These are phyloP conservation scores for Rhabdomys dilectus DNA, from an alignment of 2,113 vertebrate genomes.

Conservation along the genomic window DNA sequence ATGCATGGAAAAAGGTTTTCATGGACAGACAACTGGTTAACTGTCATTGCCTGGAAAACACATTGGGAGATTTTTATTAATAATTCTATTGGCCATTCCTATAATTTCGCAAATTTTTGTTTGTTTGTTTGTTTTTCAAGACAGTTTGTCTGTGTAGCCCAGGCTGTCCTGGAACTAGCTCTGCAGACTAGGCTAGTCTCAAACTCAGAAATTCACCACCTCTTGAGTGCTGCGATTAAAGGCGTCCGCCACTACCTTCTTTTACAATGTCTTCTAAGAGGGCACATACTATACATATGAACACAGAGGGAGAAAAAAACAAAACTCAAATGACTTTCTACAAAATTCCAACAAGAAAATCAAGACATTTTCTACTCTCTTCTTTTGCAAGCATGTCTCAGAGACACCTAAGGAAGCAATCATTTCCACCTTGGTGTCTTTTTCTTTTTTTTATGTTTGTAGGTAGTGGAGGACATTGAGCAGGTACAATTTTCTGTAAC, in stretches of 20 bases:
- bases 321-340: background rate
- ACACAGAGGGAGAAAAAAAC: background rate
- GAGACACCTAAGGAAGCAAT: background rate
- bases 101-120: background rate
- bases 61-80: background rate
- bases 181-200: background rate
- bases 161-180: background rate
- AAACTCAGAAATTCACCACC: background rate
- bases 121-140: background rate
- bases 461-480: background rate
- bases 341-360: background rate
- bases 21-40: constrained; percentile 19
- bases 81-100: background rate
- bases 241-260: too few relatives aligned
- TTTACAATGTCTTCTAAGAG: background rate
- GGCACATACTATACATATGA: constrained; percentile 41
- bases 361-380: constrained; percentile 24
- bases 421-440: background rate
- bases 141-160: background rate
- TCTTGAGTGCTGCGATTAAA: background rate
- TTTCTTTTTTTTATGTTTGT: constrained; percentile 6
- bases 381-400: background rate
- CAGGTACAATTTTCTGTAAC: constrained; percentile 29
- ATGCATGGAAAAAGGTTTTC: background rate
- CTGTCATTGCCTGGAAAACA: background rate